Percentiles rank a stretch among this genome's conserved stretches.
These are phyloP conservation scores for Nannospalax galili DNA, from an alignment of 2,113 vertebrate genomes.

Conservation along the genomic window DNA sequence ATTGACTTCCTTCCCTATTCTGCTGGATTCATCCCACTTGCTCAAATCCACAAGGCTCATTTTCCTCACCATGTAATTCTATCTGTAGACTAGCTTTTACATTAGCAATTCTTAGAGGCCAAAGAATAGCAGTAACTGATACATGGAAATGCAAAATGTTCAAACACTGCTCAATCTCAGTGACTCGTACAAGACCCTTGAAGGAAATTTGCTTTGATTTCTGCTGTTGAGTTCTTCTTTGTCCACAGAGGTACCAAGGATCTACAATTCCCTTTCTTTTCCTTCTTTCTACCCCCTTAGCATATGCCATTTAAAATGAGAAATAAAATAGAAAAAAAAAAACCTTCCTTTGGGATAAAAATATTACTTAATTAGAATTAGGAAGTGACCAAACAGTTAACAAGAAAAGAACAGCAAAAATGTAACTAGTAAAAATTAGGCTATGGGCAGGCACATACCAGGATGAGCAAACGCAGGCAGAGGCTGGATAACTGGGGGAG, in stretches of 20 bases:
- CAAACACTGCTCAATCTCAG: not conserved
- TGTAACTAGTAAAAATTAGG: not conserved
- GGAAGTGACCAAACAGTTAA: not conserved
- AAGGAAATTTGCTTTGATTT: not conserved
- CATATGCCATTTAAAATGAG: not conserved
- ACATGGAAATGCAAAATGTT: conserved; percentile 20
- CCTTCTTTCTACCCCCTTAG: not conserved
- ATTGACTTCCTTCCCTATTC: not conserved
- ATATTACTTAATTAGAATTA: not conserved
- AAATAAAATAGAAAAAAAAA: not conserved
- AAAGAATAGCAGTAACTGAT: not conserved
- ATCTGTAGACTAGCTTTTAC: not conserved
- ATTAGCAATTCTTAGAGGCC: conserved; percentile 2
- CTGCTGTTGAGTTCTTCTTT: not conserved
- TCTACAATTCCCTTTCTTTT: not conserved
- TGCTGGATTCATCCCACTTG: not conserved
- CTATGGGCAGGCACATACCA: conserved; percentile 85
- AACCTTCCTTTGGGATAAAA: not conserved
- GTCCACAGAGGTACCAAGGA: not conserved
- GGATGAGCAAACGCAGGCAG: conserved; percentile 94
- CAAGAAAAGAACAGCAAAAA: not conserved
- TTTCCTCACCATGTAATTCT: not conserved
- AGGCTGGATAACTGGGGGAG: conserved; percentile 94
- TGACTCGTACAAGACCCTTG: not conserved
- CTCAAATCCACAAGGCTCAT: not conserved